A percentile compares a stretch with the other conserved stretches of the same genome.
phyloP scores from a whole-genome alignment of 2,113 vertebrate genomes.

The Nannobrachium achirus region DNA sequence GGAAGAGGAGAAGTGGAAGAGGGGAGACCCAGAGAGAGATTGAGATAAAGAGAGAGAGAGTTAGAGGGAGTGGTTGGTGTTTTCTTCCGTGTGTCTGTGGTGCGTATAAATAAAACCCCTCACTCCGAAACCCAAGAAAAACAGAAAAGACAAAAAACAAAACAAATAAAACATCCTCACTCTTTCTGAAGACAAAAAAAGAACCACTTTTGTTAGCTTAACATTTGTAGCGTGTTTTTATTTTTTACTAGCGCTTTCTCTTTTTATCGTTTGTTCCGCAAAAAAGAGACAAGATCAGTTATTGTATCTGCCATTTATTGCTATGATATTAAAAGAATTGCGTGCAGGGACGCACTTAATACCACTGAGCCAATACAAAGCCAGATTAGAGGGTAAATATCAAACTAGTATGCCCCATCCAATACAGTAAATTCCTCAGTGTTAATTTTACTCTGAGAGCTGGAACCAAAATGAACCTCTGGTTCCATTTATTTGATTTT shows the following conservation, averaged over 20 bases:
- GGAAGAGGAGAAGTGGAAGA: background rate
- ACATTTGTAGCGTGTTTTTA: constrained; percentile 79
- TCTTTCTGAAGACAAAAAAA: constrained; percentile 66
- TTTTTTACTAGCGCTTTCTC: constrained; percentile 55
- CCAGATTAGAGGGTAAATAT: too few species aligned
- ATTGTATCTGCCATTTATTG: constrained; percentile 71
- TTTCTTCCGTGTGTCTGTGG: constrained; percentile 49
- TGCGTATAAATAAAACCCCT: constrained; percentile 46
- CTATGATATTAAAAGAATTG: constrained; percentile 19
- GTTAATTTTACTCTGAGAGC: background rate
- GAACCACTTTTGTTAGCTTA: constrained; percentile 86
- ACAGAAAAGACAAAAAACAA: constrained; percentile 74
- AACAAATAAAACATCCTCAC: constrained; percentile 57
- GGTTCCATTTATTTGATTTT: too few species aligned
- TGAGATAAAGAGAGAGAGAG: constrained; percentile 19
- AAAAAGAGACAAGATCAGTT: constrained; percentile 56
- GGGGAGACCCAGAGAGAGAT: constrained; percentile 8
- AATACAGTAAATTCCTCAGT: too few species aligned
- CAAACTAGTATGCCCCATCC: too few species aligned
- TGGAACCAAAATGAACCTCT: too few species aligned
- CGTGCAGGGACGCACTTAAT: constrained; percentile 42
- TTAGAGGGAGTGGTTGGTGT: background rate
- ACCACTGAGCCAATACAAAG: background rate
- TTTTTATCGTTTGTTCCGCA: constrained; percentile 79
- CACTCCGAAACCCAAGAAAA: constrained; percentile 53